Evolutionary conservation across 2,888 invertebrate species (phyloP), one percentile per base, ranked within the genome.

Genomic region (Amiota minor): DNA sequence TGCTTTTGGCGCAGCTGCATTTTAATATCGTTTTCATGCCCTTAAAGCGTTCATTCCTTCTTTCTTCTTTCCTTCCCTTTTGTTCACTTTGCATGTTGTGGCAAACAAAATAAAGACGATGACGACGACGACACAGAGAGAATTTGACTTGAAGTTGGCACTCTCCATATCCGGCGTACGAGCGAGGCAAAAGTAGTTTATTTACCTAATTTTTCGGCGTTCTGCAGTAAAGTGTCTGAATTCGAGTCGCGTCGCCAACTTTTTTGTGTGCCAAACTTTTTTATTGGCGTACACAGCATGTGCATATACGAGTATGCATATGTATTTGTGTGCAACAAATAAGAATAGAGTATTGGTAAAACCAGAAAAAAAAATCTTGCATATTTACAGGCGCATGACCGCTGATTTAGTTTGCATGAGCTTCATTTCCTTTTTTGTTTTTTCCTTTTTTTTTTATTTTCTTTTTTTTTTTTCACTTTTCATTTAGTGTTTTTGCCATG

Each of bases 171-270:
- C 35, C 35, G 35, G 2, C 35, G 35, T 6, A 35, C 6, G 35
- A 35, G 35, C 12, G 12, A 53, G 12, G 14, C 14, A n/a, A 53
- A 53, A 61, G 23, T 14, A 67, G 20, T 67, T 67, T 67, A 67
- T 67, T 67, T 67, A 50, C 67, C 67, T 67, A 67, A 67, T 62
- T 61, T 56, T 64, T 64, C 35, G 62, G 74, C 74, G 62, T 47
- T 71, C 72, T 74, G 81, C 84, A 81, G 80, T 76, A 67, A 35
- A 67, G 76, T 78, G 78, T 83, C 35, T 35, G 35, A 35, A 35
- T 35, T 79, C 77, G 84, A 85, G 84, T 80, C 80, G 82, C 82
- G 83, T 82, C 85, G 83, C 83, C 83, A 83, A 83, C 82, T 83
- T 83, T 56, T 62, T 67, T 83, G 83, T 83, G 85, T 83, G 83